A percentile compares a stretch with the other conserved stretches of the same genome.
Evolutionary conservation across 2,888 invertebrate species (phyloP).

Genomic region (Mythimna vitellina): DNA sequence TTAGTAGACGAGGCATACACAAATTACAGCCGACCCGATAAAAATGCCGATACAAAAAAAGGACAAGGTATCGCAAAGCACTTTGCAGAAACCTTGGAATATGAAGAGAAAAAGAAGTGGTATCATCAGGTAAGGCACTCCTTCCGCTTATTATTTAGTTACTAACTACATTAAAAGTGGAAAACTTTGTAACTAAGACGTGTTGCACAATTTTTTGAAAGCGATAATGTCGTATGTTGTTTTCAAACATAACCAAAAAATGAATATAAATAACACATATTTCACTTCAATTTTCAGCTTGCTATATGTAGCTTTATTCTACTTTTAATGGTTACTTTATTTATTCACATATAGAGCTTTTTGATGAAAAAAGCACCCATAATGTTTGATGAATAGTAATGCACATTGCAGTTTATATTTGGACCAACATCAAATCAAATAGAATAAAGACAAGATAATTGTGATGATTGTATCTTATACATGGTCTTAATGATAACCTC

Average conservation of each 20-base stretch:
- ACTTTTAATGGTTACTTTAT: no score
- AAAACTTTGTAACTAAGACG: fast-evolving
- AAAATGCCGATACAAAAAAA: conserved; percentile 87
- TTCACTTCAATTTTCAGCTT: neutral
- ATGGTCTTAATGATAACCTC: no score
- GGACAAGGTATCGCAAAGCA: conserved; percentile 85
- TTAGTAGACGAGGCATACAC: conserved; percentile 87
- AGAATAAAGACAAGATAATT: no score
- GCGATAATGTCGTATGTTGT: neutral
- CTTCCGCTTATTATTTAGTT: neutral
- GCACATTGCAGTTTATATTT: no score
- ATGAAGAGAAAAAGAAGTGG: conserved; percentile 92
- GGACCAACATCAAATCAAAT: no score
- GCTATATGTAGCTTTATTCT: no score
- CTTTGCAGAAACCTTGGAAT: conserved; percentile 87
- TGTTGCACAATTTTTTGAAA: conserved; percentile 42
- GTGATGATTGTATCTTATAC: no score
- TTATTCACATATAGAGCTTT: no score
- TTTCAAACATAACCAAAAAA: conserved; percentile 43
- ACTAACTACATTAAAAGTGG: neutral
- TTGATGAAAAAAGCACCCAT: neutral
- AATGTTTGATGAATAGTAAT: neutral
- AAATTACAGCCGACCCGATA: conserved; percentile 83
- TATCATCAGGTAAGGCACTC: conserved; percentile 89
- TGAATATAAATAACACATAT: conserved; percentile 1